A percentile compares a stretch with the other conserved stretches of the same genome.
These are phyloP conservation scores for Gymnocephalus cernua DNA, from an alignment of 2,113 vertebrate genomes.

Conservation along the genomic window DNA sequence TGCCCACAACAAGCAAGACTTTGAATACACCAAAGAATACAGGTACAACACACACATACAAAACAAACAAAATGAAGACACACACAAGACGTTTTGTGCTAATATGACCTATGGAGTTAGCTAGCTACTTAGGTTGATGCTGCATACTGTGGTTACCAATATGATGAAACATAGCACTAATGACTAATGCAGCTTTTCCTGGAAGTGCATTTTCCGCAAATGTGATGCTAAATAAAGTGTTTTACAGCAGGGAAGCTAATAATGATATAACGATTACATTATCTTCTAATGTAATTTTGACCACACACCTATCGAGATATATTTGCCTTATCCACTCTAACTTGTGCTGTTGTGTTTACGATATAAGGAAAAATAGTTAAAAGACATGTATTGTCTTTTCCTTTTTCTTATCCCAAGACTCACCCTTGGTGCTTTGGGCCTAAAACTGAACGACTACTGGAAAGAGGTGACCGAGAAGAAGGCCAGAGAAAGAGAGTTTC, in stretches of 20 bases:
- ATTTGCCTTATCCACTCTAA: background rate
- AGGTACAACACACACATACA: constrained; percentile 61
- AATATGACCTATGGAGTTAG: too few relatives aligned
- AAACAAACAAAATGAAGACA: background rate
- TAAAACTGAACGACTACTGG: constrained; percentile 89
- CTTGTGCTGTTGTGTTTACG: background rate
- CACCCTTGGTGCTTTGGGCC: constrained; percentile 83
- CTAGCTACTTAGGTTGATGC: background rate
- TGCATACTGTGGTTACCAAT: background rate
- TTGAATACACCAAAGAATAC: constrained; percentile 90
- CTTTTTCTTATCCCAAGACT: constrained; percentile 69
- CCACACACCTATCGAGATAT: too few relatives aligned
- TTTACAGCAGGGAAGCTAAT: background rate
- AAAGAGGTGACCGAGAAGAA: constrained; percentile 82
- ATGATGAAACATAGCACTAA: background rate
- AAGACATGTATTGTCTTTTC: background rate
- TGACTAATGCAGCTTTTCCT: background rate
- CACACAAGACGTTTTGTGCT: background rate
- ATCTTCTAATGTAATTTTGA: background rate
- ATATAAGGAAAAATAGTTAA: background rate
- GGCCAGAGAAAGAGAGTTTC: constrained; percentile 75
- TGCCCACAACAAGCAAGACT: constrained; percentile 89
- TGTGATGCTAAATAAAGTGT: background rate
- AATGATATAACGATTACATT: background rate
- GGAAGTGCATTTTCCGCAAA: background rate